Evolutionary conservation across 2,113 vertebrate genomes (phyloP), one percentile per base, ranked within the genome.

Genomic region (Lamprotornis superbus): DNA sequence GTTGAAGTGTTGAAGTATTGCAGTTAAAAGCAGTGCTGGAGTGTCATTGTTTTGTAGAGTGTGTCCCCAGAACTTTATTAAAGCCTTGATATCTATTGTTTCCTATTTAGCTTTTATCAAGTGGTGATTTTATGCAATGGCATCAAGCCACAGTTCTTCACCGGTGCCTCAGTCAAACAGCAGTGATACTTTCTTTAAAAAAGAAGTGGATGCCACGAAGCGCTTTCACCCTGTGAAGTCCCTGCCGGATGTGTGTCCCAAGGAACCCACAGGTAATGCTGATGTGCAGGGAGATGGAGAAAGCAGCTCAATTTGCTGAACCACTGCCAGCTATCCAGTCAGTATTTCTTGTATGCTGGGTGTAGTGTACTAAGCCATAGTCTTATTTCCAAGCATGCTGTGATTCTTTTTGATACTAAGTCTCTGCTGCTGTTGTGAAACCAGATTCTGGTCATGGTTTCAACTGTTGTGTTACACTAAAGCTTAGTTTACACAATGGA

Each of bases 241-340:
- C 25, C 98, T 99, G 94, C 99, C 99, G 15, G 99, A 99, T 73
- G 99, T 99, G 68, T 99, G 99, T 95, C 99, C 99, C 78, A 99
- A 99, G 97, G 99, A 99, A 79, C 99, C 99, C 81, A 98, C 98
- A 86, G 99, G 99, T 99, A 97, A 97, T 11, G 10, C 4, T 25
- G 20, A 3, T 31, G 77, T 52, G 39, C 37, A 33, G 25, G 77
- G 37, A 55, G 17, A 15, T n/a, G 44, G 39, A 31, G 37, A 81
- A 24, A 13, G 8, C 27, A 33, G 46, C 28, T 74, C 47, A 3
- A 7, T 15, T 37, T 63, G 28, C 65, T 81, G 27, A 55, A 5
- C 47, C 7, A 5, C 14, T 76, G 70, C 18, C 33, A 55, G 2
- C 52, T 69, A 6, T 55, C 53, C 40, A 42, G 12, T 25, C 46